These are phyloP conservation scores for Clarias batrachus DNA, from an alignment of 2,113 vertebrate genomes.

Conservation along the genomic window DNA sequence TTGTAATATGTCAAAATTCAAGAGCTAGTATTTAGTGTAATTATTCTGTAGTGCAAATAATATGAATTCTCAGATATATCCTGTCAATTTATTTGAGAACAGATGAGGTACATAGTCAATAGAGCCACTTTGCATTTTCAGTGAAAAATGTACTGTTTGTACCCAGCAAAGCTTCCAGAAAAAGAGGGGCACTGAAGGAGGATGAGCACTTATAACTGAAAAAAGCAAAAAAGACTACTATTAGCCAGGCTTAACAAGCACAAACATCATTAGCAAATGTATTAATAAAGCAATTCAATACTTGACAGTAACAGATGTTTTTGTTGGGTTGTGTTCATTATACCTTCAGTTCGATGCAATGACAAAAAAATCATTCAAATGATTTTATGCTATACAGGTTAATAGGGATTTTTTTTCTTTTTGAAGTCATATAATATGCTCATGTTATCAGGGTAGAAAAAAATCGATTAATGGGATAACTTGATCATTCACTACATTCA, in stretches of 20 bases:
- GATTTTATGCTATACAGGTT: not conserved
- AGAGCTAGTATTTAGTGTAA: not conserved
- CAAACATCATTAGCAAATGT: constrained; percentile 33
- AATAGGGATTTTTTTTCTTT: not conserved
- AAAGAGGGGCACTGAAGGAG: not conserved
- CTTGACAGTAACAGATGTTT: not conserved
- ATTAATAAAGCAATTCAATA: constrained; percentile 37
- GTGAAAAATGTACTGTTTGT: not conserved
- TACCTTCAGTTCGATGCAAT: not conserved
- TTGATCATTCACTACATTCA: too few relatives aligned
- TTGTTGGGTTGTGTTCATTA: not conserved
- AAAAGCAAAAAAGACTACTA: constrained; percentile 17
- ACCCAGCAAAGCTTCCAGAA: not conserved
- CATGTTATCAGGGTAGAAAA: too few relatives aligned
- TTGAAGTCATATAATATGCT: too few relatives aligned
- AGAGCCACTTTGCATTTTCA: not conserved
- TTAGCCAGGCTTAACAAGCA: constrained; percentile 33
- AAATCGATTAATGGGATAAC: too few relatives aligned
- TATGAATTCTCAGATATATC: not conserved
- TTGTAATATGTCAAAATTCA: not conserved
- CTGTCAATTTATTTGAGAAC: not conserved
- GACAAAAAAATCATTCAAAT: not conserved
- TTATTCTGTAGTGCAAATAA: not conserved
- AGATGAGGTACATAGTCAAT: not conserved
- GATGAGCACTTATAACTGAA: not conserved